phyloP scores from a whole-genome alignment of 2,888 invertebrate species.

The Halictus quadricinctus region DNA sequence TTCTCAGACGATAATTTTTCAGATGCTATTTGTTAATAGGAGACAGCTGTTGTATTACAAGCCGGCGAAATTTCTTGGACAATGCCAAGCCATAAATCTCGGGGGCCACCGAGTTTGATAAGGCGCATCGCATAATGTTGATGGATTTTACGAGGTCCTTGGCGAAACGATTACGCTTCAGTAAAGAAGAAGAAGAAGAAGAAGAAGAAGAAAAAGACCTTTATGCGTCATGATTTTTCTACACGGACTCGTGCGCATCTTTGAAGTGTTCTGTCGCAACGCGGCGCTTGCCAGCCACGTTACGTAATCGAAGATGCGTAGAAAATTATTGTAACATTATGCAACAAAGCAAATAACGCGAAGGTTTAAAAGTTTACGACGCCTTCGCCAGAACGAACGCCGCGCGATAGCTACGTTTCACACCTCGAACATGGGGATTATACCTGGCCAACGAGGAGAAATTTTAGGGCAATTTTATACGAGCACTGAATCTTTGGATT shows the following conservation, averaged over 20 bases:
- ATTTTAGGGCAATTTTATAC: constrained; percentile 41
- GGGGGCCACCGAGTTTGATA: background rate
- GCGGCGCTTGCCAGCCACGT: constrained; percentile 11
- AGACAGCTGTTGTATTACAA: constrained; percentile 6
- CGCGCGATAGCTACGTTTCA: background rate
- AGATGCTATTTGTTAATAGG: constrained; percentile 22
- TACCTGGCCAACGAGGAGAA: background rate
- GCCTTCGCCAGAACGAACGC: background rate
- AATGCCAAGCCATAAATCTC: constrained; percentile 27
- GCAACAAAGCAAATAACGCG: constrained; percentile 49
- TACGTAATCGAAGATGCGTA: constrained; percentile 44
- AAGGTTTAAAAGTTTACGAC: constrained; percentile 17
- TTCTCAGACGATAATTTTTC: background rate
- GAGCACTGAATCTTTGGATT: constrained; percentile 45
- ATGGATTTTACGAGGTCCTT: constrained; percentile 34
- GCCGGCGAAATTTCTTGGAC: constrained; percentile 23
- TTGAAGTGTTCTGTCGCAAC: constrained; percentile 29
- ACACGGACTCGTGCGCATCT: background rate
- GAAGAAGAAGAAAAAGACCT: background rate
- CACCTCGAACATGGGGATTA: background rate
- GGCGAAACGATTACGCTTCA: constrained; percentile 25
- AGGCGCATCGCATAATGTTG: constrained; percentile 8
- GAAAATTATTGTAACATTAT: constrained; percentile 56
- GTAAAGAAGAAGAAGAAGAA: background rate
- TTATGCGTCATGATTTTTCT: constrained; percentile 10